Conservation (phyloP, 2,113 vertebrate genomes). For the Australoheros scitulus region DNA sequence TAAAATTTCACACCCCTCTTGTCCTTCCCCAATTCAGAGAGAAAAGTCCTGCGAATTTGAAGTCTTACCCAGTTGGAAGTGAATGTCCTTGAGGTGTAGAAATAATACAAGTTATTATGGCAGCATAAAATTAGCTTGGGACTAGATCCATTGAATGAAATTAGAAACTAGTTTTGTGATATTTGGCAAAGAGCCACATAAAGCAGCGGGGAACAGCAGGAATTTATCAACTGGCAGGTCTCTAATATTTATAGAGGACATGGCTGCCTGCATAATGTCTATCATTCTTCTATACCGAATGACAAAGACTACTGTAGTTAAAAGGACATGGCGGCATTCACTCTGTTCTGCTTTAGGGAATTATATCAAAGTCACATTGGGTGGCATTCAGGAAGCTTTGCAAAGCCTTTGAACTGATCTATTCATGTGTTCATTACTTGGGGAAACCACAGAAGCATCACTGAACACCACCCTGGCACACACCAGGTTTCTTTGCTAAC, state of each 20-base stretch:
- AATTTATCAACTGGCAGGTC: conserved; percentile 8
- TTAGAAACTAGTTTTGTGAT: conserved; percentile 13
- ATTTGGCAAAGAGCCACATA: conserved; percentile 36
- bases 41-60: not conserved
- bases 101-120: conserved; percentile 11
- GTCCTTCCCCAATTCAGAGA: not conserved
- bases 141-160: not conserved
- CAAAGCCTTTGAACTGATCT: conserved; percentile 17
- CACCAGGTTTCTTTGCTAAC: conserved; percentile 12
- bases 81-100: conserved; percentile 13
- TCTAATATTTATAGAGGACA: conserved; percentile 26
- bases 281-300: conserved; percentile 20
- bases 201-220: conserved; percentile 19
- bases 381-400: conserved; percentile 3
- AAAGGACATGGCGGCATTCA: conserved; percentile 11
- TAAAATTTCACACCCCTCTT: not conserved
- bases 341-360: conserved; percentile 17
- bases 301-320: conserved; percentile 9
- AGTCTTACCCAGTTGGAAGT: not conserved
- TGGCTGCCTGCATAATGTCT: not conserved
- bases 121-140: conserved; percentile 10
- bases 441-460: not conserved
- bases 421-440: not conserved
- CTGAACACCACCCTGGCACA: conserved; percentile 5
- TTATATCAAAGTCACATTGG: conserved; percentile 43